Conservation (phyloP, 37 sponge, comb jelly and placozoan species). For the Amphimedon queenslandica region DNA sequence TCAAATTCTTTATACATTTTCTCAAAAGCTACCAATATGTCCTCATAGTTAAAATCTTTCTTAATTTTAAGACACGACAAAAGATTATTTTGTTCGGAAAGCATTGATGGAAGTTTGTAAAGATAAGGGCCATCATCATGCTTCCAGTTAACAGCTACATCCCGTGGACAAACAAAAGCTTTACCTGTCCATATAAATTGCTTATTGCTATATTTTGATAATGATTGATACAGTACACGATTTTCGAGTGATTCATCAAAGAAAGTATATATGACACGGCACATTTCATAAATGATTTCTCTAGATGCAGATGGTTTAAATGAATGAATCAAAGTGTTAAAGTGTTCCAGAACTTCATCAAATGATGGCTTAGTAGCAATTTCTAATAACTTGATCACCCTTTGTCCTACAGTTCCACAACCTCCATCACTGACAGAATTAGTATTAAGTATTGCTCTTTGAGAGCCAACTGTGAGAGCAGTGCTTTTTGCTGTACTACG, state of each 20-base stretch:
- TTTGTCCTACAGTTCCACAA: not conserved
- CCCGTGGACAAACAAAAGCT: constrained; percentile 11
- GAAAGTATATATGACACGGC: constrained; percentile 9
- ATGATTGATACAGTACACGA: not conserved
- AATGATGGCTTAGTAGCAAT: constrained; percentile 5
- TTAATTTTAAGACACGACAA: constrained; percentile 25
- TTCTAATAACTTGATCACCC: not conserved
- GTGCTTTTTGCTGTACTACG: not conserved
- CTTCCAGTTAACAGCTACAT: constrained; percentile 20
- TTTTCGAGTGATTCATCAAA: constrained; percentile 4
- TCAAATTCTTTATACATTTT: constrained; percentile 30
- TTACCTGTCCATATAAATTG: constrained; percentile 47
- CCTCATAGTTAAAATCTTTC: constrained; percentile 15
- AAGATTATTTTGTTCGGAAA: constrained; percentile 1
- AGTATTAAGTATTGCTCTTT: constrained; percentile 9
- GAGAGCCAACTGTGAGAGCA: constrained; percentile 17
- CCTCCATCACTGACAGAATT: not conserved
- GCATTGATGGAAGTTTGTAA: constrained; percentile 23
- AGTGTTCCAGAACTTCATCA: constrained; percentile 30
- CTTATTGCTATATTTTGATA: not conserved
- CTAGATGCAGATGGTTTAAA: not conserved
- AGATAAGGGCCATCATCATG: constrained; percentile 38
- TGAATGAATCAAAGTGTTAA: constrained; percentile 1
- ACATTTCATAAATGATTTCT: constrained; percentile 1
- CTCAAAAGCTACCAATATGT: constrained; percentile 34